Conservation (phyloP, 2,113 vertebrate genomes). For the Bubalus kerabau region DNA sequence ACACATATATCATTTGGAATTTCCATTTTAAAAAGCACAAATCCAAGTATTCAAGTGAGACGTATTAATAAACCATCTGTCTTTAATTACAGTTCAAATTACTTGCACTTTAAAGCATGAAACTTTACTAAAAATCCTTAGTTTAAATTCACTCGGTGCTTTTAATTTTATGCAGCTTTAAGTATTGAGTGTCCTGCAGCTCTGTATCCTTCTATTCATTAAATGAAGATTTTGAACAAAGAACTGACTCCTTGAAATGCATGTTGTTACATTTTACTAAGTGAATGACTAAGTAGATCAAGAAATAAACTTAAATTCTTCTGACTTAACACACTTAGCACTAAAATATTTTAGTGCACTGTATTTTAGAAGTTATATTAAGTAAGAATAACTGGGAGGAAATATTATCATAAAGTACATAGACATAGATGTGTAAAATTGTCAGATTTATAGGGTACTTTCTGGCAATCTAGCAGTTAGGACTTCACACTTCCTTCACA, state of each 20-base stretch:
- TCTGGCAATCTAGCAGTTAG: neutral
- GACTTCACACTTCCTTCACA: neutral
- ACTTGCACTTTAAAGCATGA: slow-evolving; percentile 61
- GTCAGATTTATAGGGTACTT: neutral
- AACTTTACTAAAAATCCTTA: slow-evolving; percentile 12
- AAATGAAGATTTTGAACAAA: slow-evolving; percentile 46
- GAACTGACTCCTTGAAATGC: slow-evolving; percentile 29
- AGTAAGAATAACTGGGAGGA: slow-evolving; percentile 2
- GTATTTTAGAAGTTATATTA: neutral
- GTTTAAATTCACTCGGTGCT: slow-evolving; percentile 33
- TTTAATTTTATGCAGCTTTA: slow-evolving; percentile 53
- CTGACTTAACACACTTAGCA: neutral
- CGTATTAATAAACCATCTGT: slow-evolving; percentile 13
- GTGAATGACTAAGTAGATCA: neutral
- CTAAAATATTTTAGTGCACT: neutral
- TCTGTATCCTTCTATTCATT: slow-evolving; percentile 30
- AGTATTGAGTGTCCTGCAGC: neutral
- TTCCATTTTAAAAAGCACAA: slow-evolving; percentile 52
- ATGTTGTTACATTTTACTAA: slow-evolving; percentile 22
- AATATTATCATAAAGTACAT: neutral
- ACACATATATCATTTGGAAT: neutral
- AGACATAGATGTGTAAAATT: slow-evolving; percentile 19
- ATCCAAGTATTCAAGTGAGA: slow-evolving; percentile 17
- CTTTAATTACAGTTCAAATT: slow-evolving; percentile 59
- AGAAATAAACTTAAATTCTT: neutral